These are phyloP conservation scores for Hermetia illucens DNA, from an alignment of 1,140 invertebrate genomes.

Conservation along the genomic window DNA sequence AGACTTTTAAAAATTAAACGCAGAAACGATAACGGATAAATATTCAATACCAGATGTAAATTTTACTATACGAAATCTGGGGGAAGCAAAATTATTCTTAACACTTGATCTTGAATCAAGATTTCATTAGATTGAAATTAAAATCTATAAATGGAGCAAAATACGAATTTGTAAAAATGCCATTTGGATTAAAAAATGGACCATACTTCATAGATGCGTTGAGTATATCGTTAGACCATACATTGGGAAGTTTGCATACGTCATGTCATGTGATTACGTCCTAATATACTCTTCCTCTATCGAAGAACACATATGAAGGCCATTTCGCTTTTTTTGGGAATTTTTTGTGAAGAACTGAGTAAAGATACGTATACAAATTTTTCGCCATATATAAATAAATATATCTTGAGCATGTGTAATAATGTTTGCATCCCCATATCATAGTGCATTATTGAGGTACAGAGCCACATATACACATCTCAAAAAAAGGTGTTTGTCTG, in stretches of 20 bases:
- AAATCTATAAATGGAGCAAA: neutral
- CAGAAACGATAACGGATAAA: slow-evolving; percentile 1
- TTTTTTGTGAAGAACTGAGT: too few relatives aligned
- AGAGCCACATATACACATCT: too few relatives aligned
- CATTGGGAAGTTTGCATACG: neutral
- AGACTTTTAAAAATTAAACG: slow-evolving; percentile 3
- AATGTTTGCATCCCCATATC: too few relatives aligned
- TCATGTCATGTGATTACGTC: neutral
- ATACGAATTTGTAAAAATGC: neutral
- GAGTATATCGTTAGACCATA: too few relatives aligned
- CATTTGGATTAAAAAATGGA: neutral
- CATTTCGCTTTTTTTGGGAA: too few relatives aligned
- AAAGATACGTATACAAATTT: too few relatives aligned
- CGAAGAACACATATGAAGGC: slow-evolving; percentile 1
- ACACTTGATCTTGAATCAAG: neutral
- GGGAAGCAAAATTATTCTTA: neutral
- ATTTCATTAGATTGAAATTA: neutral
- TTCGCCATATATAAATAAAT: too few relatives aligned
- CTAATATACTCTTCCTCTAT: neutral
- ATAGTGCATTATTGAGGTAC: too few relatives aligned
- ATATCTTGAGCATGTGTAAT: too few relatives aligned
- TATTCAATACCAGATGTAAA: slow-evolving; percentile 3
- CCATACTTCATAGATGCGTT: too few relatives aligned
- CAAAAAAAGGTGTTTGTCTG: too few relatives aligned
- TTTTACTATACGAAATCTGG: slow-evolving; percentile 3